Base-by-base conservation (phyloP, 2,113 vertebrate genomes). In the Cyprinodon variegatus region DNA sequence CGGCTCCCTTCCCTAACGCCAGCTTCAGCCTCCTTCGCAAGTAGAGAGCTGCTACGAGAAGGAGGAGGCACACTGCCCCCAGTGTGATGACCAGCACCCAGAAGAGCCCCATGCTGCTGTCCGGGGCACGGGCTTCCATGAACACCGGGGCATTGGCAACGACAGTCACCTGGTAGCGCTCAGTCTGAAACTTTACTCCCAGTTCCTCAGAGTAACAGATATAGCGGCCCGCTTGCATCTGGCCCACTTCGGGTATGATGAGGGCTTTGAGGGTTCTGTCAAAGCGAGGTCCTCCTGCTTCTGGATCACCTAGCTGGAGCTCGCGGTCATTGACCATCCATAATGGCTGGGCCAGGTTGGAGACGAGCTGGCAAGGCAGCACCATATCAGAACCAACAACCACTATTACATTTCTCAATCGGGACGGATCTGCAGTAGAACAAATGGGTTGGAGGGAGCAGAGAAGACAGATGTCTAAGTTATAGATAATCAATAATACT, bases 71-170 rank as follows among this genome's bases (percentile, higher is more conserved):
- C 4, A 95, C 93, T 0, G 96, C 96, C 0, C 95, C 96, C 4
- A 99, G 90, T 0, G 96, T 97, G 74, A 98, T 96, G 9, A 97
- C 96, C 46, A 96, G 93, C 80, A 98, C 96, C 97, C 97, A 98
- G 59, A 96, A 96, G 59, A 96, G 87, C 1, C 96, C 96, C 92
- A 96, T 93, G 91, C 94, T 96, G 89, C 95, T 95, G 86, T 96
- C 91, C 0, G 96, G 97, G 0, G 96, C 96, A 17, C 95, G 94
- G 0, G 96, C 95, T 79, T 98, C 96, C 95, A 97, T 91, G 1
- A 96, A 95, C 40, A 95, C 84, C 0, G 96, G 94, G 0, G 95
- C 88, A 0, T 95, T 95, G 0, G 95, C 93, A 40, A 98, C 92
- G 0, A 98, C 96, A 0, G 90, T 88, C 70, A 99, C 95, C 5